Base-by-base conservation (phyloP, 2,888 invertebrate genomes). In the Athripsodes cinereus region DNA sequence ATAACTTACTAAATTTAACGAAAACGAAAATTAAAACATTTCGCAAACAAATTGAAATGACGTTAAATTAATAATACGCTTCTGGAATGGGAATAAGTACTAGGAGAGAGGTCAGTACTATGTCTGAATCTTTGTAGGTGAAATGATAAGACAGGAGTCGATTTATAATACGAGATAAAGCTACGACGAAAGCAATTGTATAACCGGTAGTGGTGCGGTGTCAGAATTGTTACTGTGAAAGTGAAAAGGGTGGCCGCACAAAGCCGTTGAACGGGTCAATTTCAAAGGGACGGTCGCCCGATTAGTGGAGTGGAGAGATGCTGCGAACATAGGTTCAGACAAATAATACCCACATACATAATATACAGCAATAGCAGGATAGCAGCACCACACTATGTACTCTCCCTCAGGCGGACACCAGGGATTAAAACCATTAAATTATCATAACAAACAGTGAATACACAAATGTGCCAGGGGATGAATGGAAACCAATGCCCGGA, bases 361-460 rank as follows among this genome's bases (percentile, higher is more conserved):
- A n/a, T n/a, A 26, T 26, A 26, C 26, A 26, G 10, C 26, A 26
- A 26, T 26, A 26, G 26, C 5, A 26, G 5, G 26, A 26, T 26
- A 10, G n/a, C 31, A 31, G 31, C 31, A 31, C 8, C 31, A 11
- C 5, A 16, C 40, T n/a, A 5, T 8, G 40, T 26, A 40, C 40
- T 40, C 40, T 8, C 40, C 40, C 40, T 13, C 13, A 26, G 26
- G 54, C 54, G 54, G 48, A 48, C 31, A 54, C 22, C 40, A 49
- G 56, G 59, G 51, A 54, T 58, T 58, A 55, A 55, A 55, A 55
- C 60, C 60, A 62, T 62, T 62, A 60, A 60, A 62, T 62, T 62
- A 60, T 62, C 62, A 62, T 62, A 62, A 62, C 62, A 60, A 62
- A 62, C 60, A 62, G 62, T 52, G 55, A 56, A 53, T 51, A 56